phyloP scores from a whole-genome alignment of 2,888 invertebrate species.

The Abscondita cerata region DNA sequence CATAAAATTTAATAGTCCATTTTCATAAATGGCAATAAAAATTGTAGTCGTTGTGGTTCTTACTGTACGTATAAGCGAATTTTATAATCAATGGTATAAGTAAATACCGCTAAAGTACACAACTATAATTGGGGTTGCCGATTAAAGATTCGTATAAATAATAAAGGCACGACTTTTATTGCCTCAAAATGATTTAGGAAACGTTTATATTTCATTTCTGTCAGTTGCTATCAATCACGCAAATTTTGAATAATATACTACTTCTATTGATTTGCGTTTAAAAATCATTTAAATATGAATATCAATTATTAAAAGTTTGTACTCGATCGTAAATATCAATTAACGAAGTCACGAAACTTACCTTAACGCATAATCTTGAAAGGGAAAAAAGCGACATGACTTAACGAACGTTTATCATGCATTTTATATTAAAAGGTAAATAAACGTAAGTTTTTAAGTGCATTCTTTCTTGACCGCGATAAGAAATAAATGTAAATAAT shows the following conservation, averaged over 20 bases:
- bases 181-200: no score
- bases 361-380: no score
- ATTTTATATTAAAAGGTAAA: conserved; percentile 3
- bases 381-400: not conserved
- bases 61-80: no score
- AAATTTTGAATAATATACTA: not conserved
- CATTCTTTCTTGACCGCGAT: conserved; percentile 7
- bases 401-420: conserved; percentile 11
- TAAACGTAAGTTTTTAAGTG: conserved; percentile 6
- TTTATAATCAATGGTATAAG: no score
- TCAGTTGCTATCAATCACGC: not conserved
- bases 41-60: no score
- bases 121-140: no score
- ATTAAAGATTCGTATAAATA: no score
- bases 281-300: not conserved
- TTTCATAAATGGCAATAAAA: no score
- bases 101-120: no score
- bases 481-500: conserved; percentile 9
- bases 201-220: no score
- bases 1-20: no score
- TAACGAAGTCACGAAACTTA: conserved; percentile 1
- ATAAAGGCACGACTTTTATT: no score
- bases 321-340: conserved; percentile 11
- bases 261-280: conserved; percentile 2
- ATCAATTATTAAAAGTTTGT: conserved; percentile 4